Base-by-base conservation (phyloP, 2,113 vertebrate species). In the Calypte anna region DNA sequence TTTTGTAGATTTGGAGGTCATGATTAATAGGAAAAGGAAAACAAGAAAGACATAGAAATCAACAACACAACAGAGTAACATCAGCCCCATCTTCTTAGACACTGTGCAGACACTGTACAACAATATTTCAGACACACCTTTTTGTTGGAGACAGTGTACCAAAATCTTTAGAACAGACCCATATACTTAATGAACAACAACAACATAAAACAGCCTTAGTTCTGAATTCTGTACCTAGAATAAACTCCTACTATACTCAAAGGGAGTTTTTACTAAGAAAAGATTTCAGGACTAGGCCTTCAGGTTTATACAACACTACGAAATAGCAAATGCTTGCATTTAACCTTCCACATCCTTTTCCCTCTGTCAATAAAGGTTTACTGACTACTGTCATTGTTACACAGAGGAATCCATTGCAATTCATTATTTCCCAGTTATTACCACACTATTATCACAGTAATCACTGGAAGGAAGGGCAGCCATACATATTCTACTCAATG, bases 251-350 rank as follows among this genome's bases (percentile, higher is more conserved):
- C n/a, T 93, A 43, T n/a, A 53, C 15, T 63, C 54, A 73, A 68
- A 22, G 87, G 94, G 93, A 97, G 96, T 95, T 95, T 92, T 94
- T 58, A 68, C 70, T 59, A n/a, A 93, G 67, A 88, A 46, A 96
- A 95, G 96, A 97, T 87, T 96, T 97, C 97, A 97, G 93, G 90
- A 96, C 88, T 94, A 94, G 95, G 93, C 83, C 86, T 88, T 62
- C 59, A 72, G 90, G 58, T 27, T 90, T 83, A 38, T 44, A 91
- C 33, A 94, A 85, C 38, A 75, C 20, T 87, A 83, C 82, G 82
- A 78, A 91, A 80, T 9, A 93, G 82, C 64, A 86, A 70, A 85
- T 93, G 67, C 43, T 95, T 90, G 67, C 77, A 67, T 73, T 93
- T 83, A 90, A 91, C 58, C 62, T 36, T 95, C 88, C 83, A 92